A percentile compares a stretch with the other conserved stretches of the same genome.
Conservation (phyloP, 1,140 invertebrate genomes). For the Macrostomum lignano region DNA sequence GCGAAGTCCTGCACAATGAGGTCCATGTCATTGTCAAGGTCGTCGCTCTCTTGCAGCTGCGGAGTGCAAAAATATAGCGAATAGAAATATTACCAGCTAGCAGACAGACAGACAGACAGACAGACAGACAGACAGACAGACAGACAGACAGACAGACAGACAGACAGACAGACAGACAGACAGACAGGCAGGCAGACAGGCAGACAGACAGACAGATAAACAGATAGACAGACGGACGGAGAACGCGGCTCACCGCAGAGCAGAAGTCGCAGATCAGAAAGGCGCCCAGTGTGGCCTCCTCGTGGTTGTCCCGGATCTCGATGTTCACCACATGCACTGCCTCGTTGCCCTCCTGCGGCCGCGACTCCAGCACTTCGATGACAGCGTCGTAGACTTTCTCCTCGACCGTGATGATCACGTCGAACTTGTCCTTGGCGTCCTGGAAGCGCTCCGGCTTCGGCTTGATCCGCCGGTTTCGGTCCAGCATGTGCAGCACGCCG, state of each 20-base stretch:
- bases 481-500: conserved; percentile 87
- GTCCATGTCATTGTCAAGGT: conserved; percentile 91
- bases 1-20: conserved; percentile 83
- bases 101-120: too few species aligned
- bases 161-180: too few species aligned
- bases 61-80: conserved; percentile 27
- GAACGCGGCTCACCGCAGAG: conserved; percentile 37
- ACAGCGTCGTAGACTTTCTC: conserved; percentile 92
- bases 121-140: too few species aligned
- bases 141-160: too few species aligned
- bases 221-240: too few species aligned
- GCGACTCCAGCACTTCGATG: conserved; percentile 32
- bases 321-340: conserved; percentile 69
- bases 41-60: conserved; percentile 61
- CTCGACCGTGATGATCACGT: conserved; percentile 84
- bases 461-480: conserved; percentile 84
- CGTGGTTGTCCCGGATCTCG: conserved; percentile 96
- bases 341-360: conserved; percentile 11
- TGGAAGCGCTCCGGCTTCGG: conserved; percentile 75
- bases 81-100: not conserved
- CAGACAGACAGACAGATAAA: too few species aligned
- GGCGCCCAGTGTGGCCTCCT: conserved; percentile 97
- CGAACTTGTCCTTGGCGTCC: conserved; percentile 56
- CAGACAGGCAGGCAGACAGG: too few species aligned
- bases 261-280: conserved; percentile 84